Evolutionary conservation across 2,888 invertebrate species (phyloP).

Genomic region (Drosophila quinaria): DNA sequence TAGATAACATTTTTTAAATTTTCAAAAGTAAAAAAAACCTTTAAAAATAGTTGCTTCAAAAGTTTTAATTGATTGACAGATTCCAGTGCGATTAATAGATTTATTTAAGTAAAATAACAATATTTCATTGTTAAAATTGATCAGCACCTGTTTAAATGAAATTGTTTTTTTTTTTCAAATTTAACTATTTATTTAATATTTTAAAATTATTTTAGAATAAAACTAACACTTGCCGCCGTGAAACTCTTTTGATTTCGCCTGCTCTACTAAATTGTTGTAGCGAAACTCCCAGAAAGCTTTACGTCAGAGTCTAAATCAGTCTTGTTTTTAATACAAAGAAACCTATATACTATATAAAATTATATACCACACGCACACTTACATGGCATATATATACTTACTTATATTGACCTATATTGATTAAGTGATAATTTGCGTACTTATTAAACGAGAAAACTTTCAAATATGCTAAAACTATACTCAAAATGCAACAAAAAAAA

Average conservation of each 20-base stretch:
- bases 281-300: slow-evolving; percentile 60
- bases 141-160: not conserved
- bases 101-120: not conserved
- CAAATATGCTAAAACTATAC: slow-evolving; percentile 73
- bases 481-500: slow-evolving; percentile 45
- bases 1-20: slow-evolving; percentile 1
- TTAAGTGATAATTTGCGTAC: slow-evolving; percentile 78
- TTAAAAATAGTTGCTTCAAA: not conserved
- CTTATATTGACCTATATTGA: slow-evolving; percentile 66
- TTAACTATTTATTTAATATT: not conserved
- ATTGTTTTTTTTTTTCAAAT: not conserved
- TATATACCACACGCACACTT: slow-evolving; percentile 71
- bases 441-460: slow-evolving; percentile 69
- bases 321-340: slow-evolving; percentile 63
- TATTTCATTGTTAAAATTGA: too few species aligned
- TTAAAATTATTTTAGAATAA: not conserved
- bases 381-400: slow-evolving; percentile 68
- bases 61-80: not conserved
- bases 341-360: slow-evolving; percentile 53
- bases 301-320: slow-evolving; percentile 71
- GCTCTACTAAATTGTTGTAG: slow-evolving; percentile 58
- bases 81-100: not conserved
- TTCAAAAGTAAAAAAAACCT: not conserved
- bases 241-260: slow-evolving; percentile 57
- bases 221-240: slow-evolving; percentile 37